Conservation (phyloP, 2,113 vertebrate genomes). For the Seriola dumerili region DNA sequence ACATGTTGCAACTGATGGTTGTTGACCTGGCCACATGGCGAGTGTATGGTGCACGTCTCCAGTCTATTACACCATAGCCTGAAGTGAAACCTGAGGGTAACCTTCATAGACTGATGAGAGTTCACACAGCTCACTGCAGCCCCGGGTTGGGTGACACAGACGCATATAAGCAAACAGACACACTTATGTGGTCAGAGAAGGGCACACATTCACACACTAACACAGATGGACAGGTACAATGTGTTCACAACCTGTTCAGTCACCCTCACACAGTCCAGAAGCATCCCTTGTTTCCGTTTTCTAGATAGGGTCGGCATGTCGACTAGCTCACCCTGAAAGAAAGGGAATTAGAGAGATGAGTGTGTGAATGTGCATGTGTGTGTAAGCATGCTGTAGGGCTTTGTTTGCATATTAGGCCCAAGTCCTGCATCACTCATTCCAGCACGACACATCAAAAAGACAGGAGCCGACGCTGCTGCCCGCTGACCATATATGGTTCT, state of each 20-base stretch:
- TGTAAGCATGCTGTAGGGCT: conserved; percentile 50
- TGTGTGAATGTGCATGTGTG: conserved; percentile 16
- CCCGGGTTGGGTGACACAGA: conserved; percentile 39
- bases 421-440: conserved; percentile 71
- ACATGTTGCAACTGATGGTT: conserved; percentile 65
- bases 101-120: conserved; percentile 56
- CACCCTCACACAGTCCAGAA: conserved; percentile 21
- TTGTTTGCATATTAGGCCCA: conserved; percentile 65
- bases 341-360: conserved; percentile 25
- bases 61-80: conserved; percentile 55
- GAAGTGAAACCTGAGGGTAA: conserved; percentile 54
- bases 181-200: background rate
- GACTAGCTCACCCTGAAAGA: conserved; percentile 36
- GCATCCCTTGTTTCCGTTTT: conserved; percentile 37
- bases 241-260: conserved; percentile 57
- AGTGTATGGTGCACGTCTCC: conserved; percentile 25
- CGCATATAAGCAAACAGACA: background rate
- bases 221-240: conserved; percentile 48
- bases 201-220: conserved; percentile 32
- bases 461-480: conserved; percentile 34
- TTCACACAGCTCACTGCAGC: conserved; percentile 48
- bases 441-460: conserved; percentile 64
- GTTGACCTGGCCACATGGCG: conserved; percentile 64
- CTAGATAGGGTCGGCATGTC: conserved; percentile 51
- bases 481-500: conserved; percentile 67